phyloP scores from a whole-genome alignment of 2,888 invertebrate species.

The Callosobruchus maculatus region DNA sequence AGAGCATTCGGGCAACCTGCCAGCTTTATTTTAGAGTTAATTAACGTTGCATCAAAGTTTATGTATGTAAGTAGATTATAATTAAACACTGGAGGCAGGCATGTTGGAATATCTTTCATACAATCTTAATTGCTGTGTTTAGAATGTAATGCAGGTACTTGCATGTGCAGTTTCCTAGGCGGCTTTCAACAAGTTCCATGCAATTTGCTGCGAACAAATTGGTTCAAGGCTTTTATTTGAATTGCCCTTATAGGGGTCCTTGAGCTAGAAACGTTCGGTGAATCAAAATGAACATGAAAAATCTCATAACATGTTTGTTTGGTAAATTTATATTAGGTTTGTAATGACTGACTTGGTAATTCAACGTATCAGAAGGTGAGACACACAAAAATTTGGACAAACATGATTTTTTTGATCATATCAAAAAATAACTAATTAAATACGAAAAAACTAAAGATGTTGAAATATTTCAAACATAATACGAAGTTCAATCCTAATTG shows the following conservation, averaged over 20 bases:
- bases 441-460: no score
- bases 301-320: no score
- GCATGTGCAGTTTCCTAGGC: not conserved
- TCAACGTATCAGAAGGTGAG: no score
- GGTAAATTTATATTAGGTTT: no score
- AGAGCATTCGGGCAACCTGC: not conserved
- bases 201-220: not conserved
- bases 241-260: not conserved
- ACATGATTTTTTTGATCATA: no score
- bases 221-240: not conserved
- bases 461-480: no score
- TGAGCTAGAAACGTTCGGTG: no score
- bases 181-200: not conserved
- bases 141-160: not conserved
- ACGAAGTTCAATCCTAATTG: no score
- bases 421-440: no score
- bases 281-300: no score
- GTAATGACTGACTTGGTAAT: no score
- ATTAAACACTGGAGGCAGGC: not conserved
- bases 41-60: not conserved
- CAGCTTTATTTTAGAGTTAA: not conserved
- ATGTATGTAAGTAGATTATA: not conserved
- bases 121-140: not conserved
- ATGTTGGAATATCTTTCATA: not conserved
- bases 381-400: no score